phyloP scores from a whole-genome alignment of 2,888 invertebrate species.

The Chrysolina americana region DNA sequence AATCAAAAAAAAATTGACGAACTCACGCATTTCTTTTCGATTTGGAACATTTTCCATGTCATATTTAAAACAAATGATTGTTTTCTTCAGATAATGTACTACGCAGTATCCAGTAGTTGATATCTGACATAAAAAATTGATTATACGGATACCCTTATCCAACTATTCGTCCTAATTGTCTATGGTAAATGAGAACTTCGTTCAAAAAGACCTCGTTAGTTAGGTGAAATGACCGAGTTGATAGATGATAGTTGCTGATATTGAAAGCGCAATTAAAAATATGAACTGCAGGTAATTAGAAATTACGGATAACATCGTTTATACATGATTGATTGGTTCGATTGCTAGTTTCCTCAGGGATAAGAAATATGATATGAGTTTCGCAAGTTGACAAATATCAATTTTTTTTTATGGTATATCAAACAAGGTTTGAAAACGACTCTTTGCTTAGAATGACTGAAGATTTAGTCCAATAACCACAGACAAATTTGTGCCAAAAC shows the following conservation, averaged over 20 bases:
- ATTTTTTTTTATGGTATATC: no score
- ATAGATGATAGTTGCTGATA: background rate
- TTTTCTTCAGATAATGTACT: background rate
- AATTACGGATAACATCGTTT: background rate
- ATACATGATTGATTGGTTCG: no score
- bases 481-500: no score
- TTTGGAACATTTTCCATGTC: background rate
- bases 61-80: background rate
- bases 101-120: background rate
- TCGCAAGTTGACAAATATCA: no score
- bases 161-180: background rate
- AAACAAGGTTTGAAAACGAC: no score
- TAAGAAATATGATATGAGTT: no score
- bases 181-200: background rate
- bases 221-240: background rate
- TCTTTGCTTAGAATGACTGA: no score
- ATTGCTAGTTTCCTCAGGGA: no score
- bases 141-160: background rate
- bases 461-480: no score
- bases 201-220: background rate
- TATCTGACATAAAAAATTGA: background rate
- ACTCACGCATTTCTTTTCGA: background rate
- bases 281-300: background rate
- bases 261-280: background rate
- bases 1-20: background rate